Evolutionary conservation across 1,140 invertebrate genomes (phyloP).

Genomic region (Zaprionus taronus): DNA sequence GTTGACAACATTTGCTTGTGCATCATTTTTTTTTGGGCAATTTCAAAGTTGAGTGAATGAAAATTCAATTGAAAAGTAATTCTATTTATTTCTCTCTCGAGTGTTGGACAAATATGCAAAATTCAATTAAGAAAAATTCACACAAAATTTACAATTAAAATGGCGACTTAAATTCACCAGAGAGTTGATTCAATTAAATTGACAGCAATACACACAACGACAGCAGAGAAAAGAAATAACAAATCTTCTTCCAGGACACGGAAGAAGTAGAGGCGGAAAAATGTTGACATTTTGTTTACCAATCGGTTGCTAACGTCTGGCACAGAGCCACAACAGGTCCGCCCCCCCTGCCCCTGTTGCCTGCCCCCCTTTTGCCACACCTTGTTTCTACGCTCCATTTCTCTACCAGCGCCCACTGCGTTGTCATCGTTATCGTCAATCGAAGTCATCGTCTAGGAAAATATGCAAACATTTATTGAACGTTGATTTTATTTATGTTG

Average conservation of each 20-base stretch:
- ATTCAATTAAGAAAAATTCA: constrained; percentile 39
- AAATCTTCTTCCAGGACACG: not conserved
- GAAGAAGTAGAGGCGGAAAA: not conserved
- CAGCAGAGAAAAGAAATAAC: no score
- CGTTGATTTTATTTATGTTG: constrained; percentile 82
- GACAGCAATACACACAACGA: not conserved
- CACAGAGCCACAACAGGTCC: constrained; percentile 5
- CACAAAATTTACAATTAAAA: constrained; percentile 39
- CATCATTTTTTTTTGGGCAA: not conserved
- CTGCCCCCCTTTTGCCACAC: no score
- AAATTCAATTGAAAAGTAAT: constrained; percentile 21
- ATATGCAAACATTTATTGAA: constrained; percentile 83
- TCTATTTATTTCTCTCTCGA: constrained; percentile 17
- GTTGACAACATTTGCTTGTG: constrained; percentile 6
- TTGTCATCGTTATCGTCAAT: constrained; percentile 50
- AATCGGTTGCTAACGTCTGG: constrained; percentile 49
- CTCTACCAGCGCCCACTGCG: not conserved
- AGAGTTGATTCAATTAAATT: constrained; percentile 37
- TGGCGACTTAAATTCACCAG: constrained; percentile 24
- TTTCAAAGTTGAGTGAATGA: not conserved
- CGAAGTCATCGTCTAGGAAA: constrained; percentile 67
- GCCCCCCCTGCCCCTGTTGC: not conserved
- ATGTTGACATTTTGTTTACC: constrained; percentile 47
- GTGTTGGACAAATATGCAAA: constrained; percentile 36
- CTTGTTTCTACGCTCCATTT: not conserved